A percentile compares a stretch with the other conserved stretches of the same genome.
These are phyloP conservation scores for Bombus sylvicola DNA, from an alignment of 1,140 invertebrate genomes.

Conservation along the genomic window DNA sequence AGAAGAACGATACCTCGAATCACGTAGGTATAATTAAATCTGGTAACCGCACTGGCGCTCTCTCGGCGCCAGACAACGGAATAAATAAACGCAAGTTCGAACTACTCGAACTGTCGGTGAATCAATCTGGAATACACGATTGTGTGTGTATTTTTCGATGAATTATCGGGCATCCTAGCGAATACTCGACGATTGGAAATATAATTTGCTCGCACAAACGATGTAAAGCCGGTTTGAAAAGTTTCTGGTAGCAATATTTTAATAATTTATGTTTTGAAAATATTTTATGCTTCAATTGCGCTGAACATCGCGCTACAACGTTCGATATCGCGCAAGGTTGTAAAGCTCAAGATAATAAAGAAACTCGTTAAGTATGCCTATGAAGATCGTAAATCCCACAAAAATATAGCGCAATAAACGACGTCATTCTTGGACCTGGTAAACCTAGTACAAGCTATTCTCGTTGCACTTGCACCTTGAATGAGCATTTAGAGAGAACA, in stretches of 20 bases:
- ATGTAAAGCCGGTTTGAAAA: background rate
- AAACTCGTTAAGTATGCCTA: background rate
- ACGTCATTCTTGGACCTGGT: background rate
- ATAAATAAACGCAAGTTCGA: background rate
- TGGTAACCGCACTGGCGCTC: background rate
- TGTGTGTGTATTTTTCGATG: background rate
- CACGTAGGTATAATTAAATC: background rate
- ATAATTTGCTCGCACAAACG: background rate
- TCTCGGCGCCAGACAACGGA: background rate
- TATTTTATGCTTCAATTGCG: background rate
- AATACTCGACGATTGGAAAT: no score
- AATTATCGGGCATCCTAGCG: background rate
- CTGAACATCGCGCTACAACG: background rate
- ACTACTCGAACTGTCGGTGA: background rate
- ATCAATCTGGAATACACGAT: background rate
- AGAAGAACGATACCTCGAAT: background rate
- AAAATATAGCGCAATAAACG: slow-evolving; percentile 15
- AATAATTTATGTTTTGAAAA: background rate
- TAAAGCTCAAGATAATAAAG: background rate
- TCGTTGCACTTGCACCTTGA: slow-evolving; percentile 6
- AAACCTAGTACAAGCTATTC: slow-evolving; percentile 7
- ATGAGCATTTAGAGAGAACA: background rate
- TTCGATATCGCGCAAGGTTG: background rate
- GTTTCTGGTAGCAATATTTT: background rate
- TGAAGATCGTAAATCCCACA: background rate